A percentile compares a stretch with the other conserved stretches of the same genome.
These are phyloP conservation scores for Sphaeridia pumilis DNA, from an alignment of 2,888 invertebrate genomes.

Conservation along the genomic window DNA sequence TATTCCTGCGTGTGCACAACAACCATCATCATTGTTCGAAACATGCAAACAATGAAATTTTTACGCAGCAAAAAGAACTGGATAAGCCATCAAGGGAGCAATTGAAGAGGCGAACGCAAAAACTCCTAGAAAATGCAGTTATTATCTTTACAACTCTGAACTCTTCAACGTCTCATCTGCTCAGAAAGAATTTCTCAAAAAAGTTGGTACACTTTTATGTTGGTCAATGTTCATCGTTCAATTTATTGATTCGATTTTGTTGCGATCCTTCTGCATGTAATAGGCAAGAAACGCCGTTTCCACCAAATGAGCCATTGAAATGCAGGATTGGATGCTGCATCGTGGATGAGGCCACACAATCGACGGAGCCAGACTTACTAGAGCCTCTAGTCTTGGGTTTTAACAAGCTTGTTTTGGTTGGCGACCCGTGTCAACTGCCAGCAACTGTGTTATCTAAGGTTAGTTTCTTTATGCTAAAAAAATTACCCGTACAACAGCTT, in stretches of 20 bases:
- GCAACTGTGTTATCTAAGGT: slow-evolving; percentile 66
- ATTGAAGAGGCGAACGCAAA: slow-evolving; percentile 5
- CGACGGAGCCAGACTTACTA: slow-evolving; percentile 67
- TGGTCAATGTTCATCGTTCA: neutral
- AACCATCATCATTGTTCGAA: too few species aligned
- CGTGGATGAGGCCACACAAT: slow-evolving; percentile 79
- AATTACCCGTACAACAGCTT: neutral
- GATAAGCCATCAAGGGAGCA: neutral
- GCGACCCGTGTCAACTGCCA: slow-evolving; percentile 75
- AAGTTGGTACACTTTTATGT: neutral
- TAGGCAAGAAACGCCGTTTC: too few species aligned
- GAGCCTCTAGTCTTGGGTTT: slow-evolving; percentile 66
- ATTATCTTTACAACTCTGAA: slow-evolving; percentile 37
- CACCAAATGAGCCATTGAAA: too few species aligned
- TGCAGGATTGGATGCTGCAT: slow-evolving; percentile 55
- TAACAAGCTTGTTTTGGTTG: slow-evolving; percentile 64
- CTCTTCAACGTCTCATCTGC: slow-evolving; percentile 23
- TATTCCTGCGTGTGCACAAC: too few species aligned
- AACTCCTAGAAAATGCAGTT: slow-evolving; percentile 34
- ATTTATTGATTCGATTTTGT: too few species aligned
- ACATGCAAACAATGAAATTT: neutral
- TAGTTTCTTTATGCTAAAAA: slow-evolving; percentile 18
- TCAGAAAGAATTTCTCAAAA: neutral
- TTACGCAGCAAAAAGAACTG: neutral
- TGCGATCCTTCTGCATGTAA: too few species aligned